phyloP scores from a whole-genome alignment of 2,113 vertebrate genomes.

The Lophotis ruficrista region DNA sequence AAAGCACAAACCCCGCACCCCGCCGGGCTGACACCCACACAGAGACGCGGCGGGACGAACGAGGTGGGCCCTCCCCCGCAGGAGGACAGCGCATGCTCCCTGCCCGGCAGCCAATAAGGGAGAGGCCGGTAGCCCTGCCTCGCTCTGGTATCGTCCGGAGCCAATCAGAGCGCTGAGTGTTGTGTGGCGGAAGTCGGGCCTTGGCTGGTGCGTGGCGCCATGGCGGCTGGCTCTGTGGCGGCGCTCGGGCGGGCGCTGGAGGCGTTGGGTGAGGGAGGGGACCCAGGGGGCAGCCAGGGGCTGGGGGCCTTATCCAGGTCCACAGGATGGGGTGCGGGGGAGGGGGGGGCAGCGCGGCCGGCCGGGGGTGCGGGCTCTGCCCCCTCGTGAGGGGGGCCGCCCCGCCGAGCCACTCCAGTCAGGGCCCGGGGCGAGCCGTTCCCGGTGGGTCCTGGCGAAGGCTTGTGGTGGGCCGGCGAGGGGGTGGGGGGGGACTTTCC shows the following conservation, averaged over 20 bases:
- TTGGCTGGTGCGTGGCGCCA: accelerated
- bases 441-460: accelerated
- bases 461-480: accelerated
- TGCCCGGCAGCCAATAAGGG: background rate
- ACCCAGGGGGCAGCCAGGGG: too few species aligned
- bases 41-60: too few species aligned
- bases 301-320: too few species aligned
- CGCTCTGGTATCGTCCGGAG: accelerated
- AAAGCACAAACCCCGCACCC: accelerated
- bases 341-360: too few species aligned
- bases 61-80: too few species aligned
- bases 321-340: accelerated
- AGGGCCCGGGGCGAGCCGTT: too few species aligned
- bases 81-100: background rate
- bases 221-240: accelerated
- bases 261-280: background rate
- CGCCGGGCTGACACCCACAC: accelerated
- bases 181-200: background rate
- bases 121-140: background rate
- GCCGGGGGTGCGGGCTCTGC: too few species aligned
- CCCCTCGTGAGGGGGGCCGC: accelerated
- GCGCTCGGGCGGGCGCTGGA: background rate
- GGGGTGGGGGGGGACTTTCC: too few species aligned
- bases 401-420: too few species aligned
- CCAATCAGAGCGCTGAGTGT: background rate